Evolutionary conservation across 2,888 invertebrate species (phyloP).

Genomic region (Cantharis nigra): DNA sequence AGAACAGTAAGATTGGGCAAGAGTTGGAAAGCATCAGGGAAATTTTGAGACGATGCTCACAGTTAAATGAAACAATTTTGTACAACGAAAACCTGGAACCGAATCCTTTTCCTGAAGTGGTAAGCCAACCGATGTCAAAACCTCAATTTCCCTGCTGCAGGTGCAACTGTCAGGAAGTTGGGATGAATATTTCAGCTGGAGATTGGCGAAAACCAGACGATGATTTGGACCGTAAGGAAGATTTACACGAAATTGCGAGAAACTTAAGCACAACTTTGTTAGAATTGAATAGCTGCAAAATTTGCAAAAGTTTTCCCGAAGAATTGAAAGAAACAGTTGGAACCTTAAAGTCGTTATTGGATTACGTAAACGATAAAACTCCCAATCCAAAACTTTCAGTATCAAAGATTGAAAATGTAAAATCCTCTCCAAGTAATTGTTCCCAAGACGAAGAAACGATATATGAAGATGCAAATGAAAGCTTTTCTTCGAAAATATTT

Average conservation of each 20-base stretch:
- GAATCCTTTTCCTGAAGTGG: not conserved
- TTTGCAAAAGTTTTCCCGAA: conserved; percentile 37
- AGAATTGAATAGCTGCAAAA: conserved; percentile 3
- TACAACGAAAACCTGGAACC: not conserved
- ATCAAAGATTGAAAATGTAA: not conserved
- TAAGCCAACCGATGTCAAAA: not conserved
- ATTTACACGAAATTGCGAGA: conserved; percentile 43
- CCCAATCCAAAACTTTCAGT: not conserved
- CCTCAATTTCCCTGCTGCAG: not conserved
- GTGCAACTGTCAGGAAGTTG: not conserved
- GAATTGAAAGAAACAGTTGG: conserved; percentile 38
- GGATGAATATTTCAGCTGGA: no score
- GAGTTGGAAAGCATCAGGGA: not conserved
- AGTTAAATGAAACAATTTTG: not conserved
- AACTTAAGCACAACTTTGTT: conserved; percentile 45
- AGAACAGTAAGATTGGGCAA: not conserved
- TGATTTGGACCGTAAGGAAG: not conserved
- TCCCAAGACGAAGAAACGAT: not conserved
- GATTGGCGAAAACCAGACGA: no score
- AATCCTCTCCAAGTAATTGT: not conserved
- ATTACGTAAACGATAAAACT: not conserved
- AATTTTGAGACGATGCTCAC: not conserved
- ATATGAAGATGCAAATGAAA: not conserved
- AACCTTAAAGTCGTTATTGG: not conserved
- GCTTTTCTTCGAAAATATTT: not conserved